Conservation (phyloP, 2,113 vertebrate species). For the Macquaria ambigua region DNA sequence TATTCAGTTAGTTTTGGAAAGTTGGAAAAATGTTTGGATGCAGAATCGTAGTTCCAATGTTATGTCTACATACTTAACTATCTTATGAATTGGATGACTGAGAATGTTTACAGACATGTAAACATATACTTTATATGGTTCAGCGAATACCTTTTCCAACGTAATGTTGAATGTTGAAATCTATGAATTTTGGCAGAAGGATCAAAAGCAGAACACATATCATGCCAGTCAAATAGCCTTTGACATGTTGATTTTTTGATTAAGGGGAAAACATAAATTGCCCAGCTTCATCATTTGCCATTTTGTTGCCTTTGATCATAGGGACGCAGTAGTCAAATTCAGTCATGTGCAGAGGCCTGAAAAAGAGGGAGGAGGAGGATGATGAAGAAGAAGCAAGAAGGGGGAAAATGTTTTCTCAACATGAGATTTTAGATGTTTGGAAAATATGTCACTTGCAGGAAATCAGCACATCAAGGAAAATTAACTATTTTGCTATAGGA, state of each 20-base stretch:
- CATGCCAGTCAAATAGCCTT: slow-evolving; percentile 11
- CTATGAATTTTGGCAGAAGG: slow-evolving; percentile 11
- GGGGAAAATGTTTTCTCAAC: not conserved
- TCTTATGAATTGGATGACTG: not conserved
- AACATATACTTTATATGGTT: not conserved
- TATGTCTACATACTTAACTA: not conserved
- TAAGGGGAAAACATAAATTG: slow-evolving; percentile 13
- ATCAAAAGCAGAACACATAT: slow-evolving; percentile 41
- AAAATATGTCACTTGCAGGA: slow-evolving; percentile 28
- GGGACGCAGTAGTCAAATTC: slow-evolving; percentile 20
- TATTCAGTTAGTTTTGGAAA: not conserved
- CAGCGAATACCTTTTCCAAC: not conserved
- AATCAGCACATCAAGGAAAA: slow-evolving; percentile 32
- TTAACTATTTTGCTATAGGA: not conserved
- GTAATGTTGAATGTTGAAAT: not conserved
- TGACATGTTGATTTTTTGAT: slow-evolving; percentile 54
- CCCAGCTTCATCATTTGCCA: slow-evolving; percentile 18
- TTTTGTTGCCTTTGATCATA: slow-evolving; percentile 50
- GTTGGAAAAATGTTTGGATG: too few species aligned
- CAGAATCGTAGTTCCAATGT: too few species aligned
- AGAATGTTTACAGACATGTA: not conserved
- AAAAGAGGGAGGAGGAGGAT: not conserved
- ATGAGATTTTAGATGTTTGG: slow-evolving; percentile 29
- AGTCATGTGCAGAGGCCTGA: not conserved
- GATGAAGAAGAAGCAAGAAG: not conserved